Evolutionary conservation across 2,888 invertebrate species (phyloP).

Genomic region (Schizaphis graminum): DNA sequence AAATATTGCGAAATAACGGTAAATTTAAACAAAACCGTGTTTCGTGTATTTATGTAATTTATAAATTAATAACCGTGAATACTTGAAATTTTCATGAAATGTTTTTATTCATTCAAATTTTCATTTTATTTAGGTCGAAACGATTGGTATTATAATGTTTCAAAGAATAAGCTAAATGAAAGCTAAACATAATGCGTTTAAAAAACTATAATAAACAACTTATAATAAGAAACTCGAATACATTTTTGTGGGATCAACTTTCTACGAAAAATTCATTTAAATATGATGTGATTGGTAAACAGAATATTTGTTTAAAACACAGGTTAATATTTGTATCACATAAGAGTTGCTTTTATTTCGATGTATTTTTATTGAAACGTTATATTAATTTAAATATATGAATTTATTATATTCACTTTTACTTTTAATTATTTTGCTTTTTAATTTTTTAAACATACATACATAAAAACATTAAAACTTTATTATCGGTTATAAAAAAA

Average conservation of each 20-base stretch:
- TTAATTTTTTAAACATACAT: neutral
- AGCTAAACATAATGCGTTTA: neutral
- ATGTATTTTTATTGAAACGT: neutral
- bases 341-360: neutral
- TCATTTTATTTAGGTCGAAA: neutral
- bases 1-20: too few relatives aligned
- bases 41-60: too few relatives aligned
- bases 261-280: neutral
- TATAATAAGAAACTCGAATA: neutral
- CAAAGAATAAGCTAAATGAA: neutral
- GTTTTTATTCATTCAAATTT: neutral
- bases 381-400: neutral
- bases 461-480: neutral
- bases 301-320: neutral
- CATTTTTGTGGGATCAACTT: neutral
- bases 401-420: neutral
- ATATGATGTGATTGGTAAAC: neutral
- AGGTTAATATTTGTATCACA: neutral
- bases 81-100: too few relatives aligned
- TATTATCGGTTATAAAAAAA: neutral
- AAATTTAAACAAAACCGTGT: too few relatives aligned
- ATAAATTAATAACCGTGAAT: too few relatives aligned
- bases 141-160: neutral
- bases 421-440: neutral
- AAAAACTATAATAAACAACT: neutral